Percentiles rank a stretch among this genome's conserved stretches.
Conservation (phyloP, 1,140 invertebrate species). For the Drosophila kohkoa region DNA sequence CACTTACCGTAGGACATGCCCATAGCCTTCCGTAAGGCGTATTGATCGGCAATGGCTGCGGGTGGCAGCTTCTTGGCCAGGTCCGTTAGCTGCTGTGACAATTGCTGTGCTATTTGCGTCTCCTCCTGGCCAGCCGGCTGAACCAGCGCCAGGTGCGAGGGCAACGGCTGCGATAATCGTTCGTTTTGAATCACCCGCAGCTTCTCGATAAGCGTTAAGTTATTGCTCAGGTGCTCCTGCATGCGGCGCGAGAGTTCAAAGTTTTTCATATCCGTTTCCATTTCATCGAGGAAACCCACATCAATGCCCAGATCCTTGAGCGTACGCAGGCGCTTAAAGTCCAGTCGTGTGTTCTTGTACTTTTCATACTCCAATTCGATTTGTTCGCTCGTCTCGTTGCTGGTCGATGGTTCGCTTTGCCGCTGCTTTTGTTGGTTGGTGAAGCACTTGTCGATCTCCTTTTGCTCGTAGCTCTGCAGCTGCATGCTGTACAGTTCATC, state of each 20-base stretch:
- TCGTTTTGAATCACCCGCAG: constrained; percentile 92
- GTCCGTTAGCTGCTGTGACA: constrained; percentile 91
- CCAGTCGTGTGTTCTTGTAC: constrained; percentile 88
- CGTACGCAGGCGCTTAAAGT: constrained; percentile 90
- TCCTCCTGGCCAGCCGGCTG: constrained; percentile 90
- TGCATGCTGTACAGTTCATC: constrained; percentile 86
- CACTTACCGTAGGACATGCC: constrained; percentile 87
- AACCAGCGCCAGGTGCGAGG: constrained; percentile 90
- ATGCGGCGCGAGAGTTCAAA: constrained; percentile 87
- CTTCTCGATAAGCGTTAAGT: constrained; percentile 91
- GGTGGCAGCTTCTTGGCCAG: constrained; percentile 93
- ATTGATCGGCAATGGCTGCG: constrained; percentile 89
- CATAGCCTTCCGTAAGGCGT: constrained; percentile 92
- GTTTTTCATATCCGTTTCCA: constrained; percentile 86
- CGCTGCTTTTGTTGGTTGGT: constrained; percentile 52
- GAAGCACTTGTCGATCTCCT: constrained; percentile 77
- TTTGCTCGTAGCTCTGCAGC: constrained; percentile 72
- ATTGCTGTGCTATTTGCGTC: constrained; percentile 91
- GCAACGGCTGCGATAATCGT: constrained; percentile 90
- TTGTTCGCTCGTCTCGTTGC: constrained; percentile 73
- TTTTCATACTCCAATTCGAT: constrained; percentile 85
- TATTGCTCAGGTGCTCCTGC: constrained; percentile 90
- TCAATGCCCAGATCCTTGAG: constrained; percentile 94
- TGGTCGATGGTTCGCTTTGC: constrained; percentile 8
- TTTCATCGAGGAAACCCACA: constrained; percentile 91